Conservation (phyloP, 1,140 invertebrate genomes). For the Paraescarpia echinospica region DNA sequence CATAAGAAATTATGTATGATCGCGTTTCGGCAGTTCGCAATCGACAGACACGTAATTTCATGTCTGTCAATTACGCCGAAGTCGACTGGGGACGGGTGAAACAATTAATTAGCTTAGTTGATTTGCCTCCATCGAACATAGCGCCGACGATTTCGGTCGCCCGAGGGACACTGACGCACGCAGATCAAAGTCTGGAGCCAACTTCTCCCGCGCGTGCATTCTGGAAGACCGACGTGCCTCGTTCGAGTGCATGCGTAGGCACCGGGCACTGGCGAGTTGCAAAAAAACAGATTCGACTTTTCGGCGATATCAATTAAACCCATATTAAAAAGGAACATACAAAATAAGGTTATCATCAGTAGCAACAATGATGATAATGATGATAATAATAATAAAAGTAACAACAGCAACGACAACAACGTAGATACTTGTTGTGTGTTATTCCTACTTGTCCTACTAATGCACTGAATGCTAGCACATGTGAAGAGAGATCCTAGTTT, state of each 20-base stretch:
- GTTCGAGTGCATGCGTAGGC: not conserved
- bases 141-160: not conserved
- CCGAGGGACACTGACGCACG: not conserved
- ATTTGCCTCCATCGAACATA: not conserved
- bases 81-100: not conserved
- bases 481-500: no score
- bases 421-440: no score
- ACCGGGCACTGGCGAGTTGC: not conserved
- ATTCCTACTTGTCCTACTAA: no score
- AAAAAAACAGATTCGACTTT: not conserved
- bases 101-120: slow-evolving; percentile 6
- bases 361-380: no score
- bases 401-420: no score
- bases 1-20: not conserved
- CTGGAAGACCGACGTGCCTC: not conserved
- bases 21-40: not conserved
- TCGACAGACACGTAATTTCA: not conserved
- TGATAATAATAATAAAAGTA: no score
- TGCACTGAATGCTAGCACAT: no score
- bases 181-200: not conserved
- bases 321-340: not conserved
- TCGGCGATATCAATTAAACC: not conserved
- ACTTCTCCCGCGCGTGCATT: not conserved
- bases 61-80: not conserved
- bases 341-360: not conserved